Evolutionary conservation across 2,888 invertebrate species (phyloP), one percentile per base, ranked within the genome.

Genomic region (Heliconius sara): DNA sequence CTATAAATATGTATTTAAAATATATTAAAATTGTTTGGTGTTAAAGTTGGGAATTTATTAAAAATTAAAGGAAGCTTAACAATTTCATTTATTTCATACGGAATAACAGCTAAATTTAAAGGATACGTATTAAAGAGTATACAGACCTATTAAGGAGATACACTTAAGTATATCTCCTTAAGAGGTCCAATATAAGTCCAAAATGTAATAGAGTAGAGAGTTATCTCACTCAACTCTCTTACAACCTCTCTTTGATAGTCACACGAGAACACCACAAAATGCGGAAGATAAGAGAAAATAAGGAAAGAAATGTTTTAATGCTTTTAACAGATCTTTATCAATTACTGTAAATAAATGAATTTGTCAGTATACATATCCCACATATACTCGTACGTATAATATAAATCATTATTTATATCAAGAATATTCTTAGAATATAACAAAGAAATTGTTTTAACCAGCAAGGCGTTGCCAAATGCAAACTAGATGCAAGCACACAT

Each of bases 401-500:
- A 43, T 72, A 57, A 27, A 22, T 27, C 13, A 27, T 68, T 16
- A 67, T 22, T 34, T 43, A 68, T 12, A 43, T 39, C 1, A 60
- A 73, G 25, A 73, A 73, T 73, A 16, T 34, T 66, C 52, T 63
- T 47, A 60, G 10, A 52, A 75, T 65, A 73, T 77, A 81, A 80
- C 79, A 76, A 57, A 78, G 78, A 76, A 68, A 79, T 76, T 73
- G 74, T 82, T 82, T 81, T 76, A 79, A 81, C 76, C 79, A 79
- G 75, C 81, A 80, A 79, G 73, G 76, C 77, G 78, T 72, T 83
- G 83, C 81, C 83, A 83, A 83, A 92, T 91, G 92, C 91, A 94
- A 94, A 93, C 89, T 88, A 93, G 91, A 91, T 89, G 93, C 91
- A 88, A 88, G 87, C 86, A 90, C 89, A 95, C 95, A 95, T 95